These are phyloP conservation scores for Rafetus swinhoei DNA, from an alignment of 2,113 vertebrate species.

Conservation along the genomic window DNA sequence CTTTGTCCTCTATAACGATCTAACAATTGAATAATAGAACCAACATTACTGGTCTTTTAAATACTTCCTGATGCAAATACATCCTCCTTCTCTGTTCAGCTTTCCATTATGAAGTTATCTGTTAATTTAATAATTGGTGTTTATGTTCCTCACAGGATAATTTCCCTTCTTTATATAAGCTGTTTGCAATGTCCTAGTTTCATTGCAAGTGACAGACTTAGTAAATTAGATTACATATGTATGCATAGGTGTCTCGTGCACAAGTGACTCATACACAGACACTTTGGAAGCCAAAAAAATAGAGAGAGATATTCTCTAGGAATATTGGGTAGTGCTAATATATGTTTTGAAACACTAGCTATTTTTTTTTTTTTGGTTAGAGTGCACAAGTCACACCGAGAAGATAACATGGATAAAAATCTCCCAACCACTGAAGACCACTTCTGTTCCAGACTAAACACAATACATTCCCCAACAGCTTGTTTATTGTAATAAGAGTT, in stretches of 20 bases:
- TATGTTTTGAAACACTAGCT: slow-evolving; percentile 22
- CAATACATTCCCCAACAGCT: neutral
- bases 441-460: neutral
- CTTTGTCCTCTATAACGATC: neutral
- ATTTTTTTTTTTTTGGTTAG: neutral
- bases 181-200: neutral
- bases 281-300: neutral
- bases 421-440: neutral
- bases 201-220: neutral
- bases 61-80: neutral
- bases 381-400: neutral
- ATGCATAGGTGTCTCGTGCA: neutral
- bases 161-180: neutral
- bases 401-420: neutral
- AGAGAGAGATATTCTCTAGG: neutral
- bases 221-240: neutral
- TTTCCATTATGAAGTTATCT: neutral
- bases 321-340: slow-evolving; percentile 13
- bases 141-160: neutral
- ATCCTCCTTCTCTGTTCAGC: neutral
- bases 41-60: neutral
- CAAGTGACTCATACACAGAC: neutral
- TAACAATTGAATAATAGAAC: neutral
- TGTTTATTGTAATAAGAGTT: neutral
- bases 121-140: neutral